A percentile compares a stretch with the other conserved stretches of the same genome.
Evolutionary conservation across 2,888 invertebrate genomes (phyloP).

Genomic region (Drosophila vallismaia): DNA sequence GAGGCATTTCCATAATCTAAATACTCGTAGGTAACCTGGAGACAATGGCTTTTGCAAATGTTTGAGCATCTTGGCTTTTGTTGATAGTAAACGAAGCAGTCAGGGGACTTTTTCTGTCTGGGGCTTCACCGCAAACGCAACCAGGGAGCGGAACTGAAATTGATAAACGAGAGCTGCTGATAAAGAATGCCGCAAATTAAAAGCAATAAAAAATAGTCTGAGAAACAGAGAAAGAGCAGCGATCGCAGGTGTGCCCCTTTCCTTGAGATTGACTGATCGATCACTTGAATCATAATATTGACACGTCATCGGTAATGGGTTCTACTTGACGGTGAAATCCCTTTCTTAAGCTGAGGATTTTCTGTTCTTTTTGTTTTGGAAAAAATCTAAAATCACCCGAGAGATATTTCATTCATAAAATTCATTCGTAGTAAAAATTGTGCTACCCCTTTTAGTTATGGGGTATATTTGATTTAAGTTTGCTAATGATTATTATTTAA

Average conservation of each 20-base stretch:
- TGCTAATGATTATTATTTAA: no score
- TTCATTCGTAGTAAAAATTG: conserved; percentile 16
- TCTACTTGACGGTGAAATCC: conserved; percentile 9
- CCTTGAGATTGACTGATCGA: conserved; percentile 14
- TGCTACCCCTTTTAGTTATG: not conserved
- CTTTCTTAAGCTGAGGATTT: not conserved
- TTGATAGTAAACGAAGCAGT: conserved; percentile 16
- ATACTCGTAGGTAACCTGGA: conserved; percentile 19
- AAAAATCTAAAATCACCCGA: not conserved
- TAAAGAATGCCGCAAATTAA: conserved; percentile 22
- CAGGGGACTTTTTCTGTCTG: conserved; percentile 30
- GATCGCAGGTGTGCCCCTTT: conserved; percentile 8
- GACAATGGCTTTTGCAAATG: conserved; percentile 22
- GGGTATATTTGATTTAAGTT: not conserved
- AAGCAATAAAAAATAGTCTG: conserved; percentile 7
- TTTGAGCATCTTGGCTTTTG: conserved; percentile 35
- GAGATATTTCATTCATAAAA: conserved; percentile 28
- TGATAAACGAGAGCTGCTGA: conserved; percentile 26
- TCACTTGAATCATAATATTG: conserved; percentile 22
- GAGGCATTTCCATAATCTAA: conserved; percentile 18
- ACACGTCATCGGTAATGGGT: conserved; percentile 8
- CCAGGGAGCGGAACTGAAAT: conserved; percentile 5
- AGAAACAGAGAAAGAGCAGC: conserved; percentile 3
- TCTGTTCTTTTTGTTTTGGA: conserved; percentile 4
- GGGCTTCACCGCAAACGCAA: conserved; percentile 15